Evolutionary conservation across 2,113 vertebrate genomes (phyloP).

Genomic region (Gobiocypris rarus): DNA sequence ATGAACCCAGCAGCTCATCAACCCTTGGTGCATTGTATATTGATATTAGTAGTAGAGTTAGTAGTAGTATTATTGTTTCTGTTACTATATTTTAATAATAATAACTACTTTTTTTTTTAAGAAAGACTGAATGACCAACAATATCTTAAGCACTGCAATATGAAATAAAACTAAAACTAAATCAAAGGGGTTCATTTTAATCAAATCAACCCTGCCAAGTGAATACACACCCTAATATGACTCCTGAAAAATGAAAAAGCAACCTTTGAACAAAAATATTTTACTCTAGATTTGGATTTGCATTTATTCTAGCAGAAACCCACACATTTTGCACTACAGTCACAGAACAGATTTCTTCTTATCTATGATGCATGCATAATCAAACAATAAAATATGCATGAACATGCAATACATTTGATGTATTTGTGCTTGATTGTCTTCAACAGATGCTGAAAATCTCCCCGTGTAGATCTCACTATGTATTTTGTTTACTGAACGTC

Average conservation of each 20-base stretch:
- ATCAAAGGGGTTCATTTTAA: background rate
- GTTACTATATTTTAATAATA: too few relatives aligned
- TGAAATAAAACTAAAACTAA: too few relatives aligned
- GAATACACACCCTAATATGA: background rate
- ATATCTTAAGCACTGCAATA: too few relatives aligned
- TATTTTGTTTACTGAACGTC: background rate
- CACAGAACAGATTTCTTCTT: background rate
- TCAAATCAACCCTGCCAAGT: too few relatives aligned
- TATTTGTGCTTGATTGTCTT: background rate
- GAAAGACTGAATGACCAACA: too few relatives aligned
- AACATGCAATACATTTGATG: background rate
- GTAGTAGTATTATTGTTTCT: too few relatives aligned
- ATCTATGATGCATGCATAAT: background rate
- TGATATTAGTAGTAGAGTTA: too few relatives aligned
- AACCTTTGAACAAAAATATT: background rate
- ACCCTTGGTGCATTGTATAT: too few relatives aligned
- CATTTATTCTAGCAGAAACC: background rate
- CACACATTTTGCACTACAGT: background rate
- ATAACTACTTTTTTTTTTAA: too few relatives aligned
- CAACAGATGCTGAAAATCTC: background rate
- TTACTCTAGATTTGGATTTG: background rate
- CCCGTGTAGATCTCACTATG: background rate
- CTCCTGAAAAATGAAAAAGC: background rate
- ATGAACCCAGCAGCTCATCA: too few relatives aligned
- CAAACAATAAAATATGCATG: background rate